Evolutionary conservation across 2,113 vertebrate genomes (phyloP), one percentile per base, ranked within the genome.

Genomic region (Balaeniceps rex): DNA sequence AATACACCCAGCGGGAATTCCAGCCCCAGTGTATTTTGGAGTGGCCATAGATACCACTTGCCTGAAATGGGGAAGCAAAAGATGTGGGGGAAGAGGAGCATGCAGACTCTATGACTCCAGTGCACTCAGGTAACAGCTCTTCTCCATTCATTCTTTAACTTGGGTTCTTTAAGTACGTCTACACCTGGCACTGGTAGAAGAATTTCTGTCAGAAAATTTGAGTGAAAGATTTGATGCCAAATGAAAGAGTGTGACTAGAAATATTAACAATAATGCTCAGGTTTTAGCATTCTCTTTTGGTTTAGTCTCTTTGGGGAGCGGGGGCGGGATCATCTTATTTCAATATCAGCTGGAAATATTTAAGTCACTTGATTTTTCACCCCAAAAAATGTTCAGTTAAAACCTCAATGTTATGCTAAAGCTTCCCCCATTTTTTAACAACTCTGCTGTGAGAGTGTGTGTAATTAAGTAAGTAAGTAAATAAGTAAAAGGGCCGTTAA

Each of bases 21-120:
- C 99, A 82, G 99, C 99, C 47, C 99, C 99, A 0, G 98, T 99
- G 57, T 99, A 99, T 95, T 99, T 99, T 72, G 99, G 99, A 93
- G 98, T 99, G 63, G 96, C 99, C 58, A 99, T 99, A 44, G 99
- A 99, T 80, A 98, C 98, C 36, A 98, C 99, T 4, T 99, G 99
- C 96, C 98, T 99, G 83, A 99, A 99, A 96, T 99, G 99, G 99
- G 98, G 99, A 93, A 98, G 97, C 96, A 99, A 98, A 96, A 98
- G 79, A 42, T 99, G 99, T 92, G 99, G 99, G 66, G 98, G 98
- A 76, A 98, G 96, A 98, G 99, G 99, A 86, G 98, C 99, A 0
- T 99, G 99, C 95, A 98, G 99, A 89, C 97, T 99, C 64, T 99
- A 99, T n/a, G 97, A 99, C 95, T 99, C 99, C 6, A 97, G 98